These are phyloP conservation scores for Phaenicophaeus curvirostris DNA, from an alignment of 2,797 vertebrate genomes.

Conservation along the genomic window DNA sequence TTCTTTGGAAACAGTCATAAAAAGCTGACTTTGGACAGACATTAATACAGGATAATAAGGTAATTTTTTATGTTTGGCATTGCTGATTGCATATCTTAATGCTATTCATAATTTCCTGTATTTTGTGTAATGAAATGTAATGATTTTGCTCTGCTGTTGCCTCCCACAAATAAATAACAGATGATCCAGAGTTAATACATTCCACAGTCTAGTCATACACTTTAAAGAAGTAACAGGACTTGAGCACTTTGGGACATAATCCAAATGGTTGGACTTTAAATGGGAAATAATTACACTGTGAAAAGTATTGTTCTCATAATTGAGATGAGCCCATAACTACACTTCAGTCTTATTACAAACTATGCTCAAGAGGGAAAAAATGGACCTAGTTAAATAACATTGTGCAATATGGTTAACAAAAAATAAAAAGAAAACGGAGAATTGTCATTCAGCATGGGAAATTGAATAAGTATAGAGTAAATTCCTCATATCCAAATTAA, in stretches of 20 bases:
- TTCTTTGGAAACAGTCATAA: not conserved
- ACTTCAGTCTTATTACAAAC: not conserved
- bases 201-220: not conserved
- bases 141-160: not conserved
- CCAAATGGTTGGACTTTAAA: constrained; percentile 3
- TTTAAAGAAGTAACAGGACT: constrained; percentile 13
- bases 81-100: not conserved
- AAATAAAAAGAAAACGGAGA: not conserved
- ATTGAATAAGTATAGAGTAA: not conserved
- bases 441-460: not conserved
- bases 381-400: not conserved
- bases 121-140: constrained; percentile 18
- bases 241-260: constrained; percentile 13
- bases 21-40: not conserved
- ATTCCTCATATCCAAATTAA: constrained; percentile 5
- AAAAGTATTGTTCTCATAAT: constrained; percentile 34
- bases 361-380: not conserved
- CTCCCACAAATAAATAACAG: constrained; percentile 9
- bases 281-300: constrained; percentile 30
- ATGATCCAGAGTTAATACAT: not conserved
- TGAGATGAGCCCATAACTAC: not conserved
- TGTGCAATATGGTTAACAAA: not conserved
- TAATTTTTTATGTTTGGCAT: not conserved
- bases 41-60: not conserved
- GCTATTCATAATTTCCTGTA: not conserved